Conservation (phyloP, 2,888 invertebrate genomes). For the Alentia gelatinosa region DNA sequence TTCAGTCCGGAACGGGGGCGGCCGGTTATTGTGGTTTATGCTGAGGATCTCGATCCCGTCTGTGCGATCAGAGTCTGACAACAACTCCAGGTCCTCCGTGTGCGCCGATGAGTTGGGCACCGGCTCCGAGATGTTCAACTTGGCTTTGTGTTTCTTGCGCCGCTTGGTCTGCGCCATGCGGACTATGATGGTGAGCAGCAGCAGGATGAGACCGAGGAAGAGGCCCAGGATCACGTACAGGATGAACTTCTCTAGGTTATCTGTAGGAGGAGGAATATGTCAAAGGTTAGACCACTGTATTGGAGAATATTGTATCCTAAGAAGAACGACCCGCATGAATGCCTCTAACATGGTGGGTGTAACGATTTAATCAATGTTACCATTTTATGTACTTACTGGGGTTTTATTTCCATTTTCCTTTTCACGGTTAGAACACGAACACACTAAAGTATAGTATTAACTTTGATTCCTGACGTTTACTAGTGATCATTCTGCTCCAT, state of each 20-base stretch:
- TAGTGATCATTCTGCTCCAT: too few relatives aligned
- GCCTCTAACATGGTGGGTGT: too few relatives aligned
- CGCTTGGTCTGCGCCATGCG: conserved; percentile 55
- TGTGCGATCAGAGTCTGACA: conserved; percentile 49
- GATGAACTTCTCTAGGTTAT: conserved; percentile 62
- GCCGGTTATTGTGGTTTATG: conserved; percentile 52
- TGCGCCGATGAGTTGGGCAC: conserved; percentile 49
- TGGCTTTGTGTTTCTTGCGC: conserved; percentile 31
- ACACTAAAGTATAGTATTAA: too few relatives aligned
- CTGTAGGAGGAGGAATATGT: conserved; percentile 57
- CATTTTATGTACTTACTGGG: too few relatives aligned
- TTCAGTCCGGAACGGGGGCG: conserved; percentile 49
- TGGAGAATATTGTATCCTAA: too few relatives aligned
- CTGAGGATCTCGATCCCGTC: conserved; percentile 55
- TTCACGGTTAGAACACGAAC: too few relatives aligned
- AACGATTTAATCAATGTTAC: too few relatives aligned
- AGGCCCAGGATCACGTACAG: conserved; percentile 62
- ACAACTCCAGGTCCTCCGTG: conserved; percentile 44
- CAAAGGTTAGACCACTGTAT: too few relatives aligned
- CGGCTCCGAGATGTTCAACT: conserved; percentile 56
- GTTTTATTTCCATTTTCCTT: too few relatives aligned
- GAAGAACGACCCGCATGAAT: too few relatives aligned
- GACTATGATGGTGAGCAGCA: conserved; percentile 59
- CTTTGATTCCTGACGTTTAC: too few relatives aligned
- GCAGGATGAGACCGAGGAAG: conserved; percentile 58